These are phyloP conservation scores for Pimpla rufipes DNA, from an alignment of 2,888 invertebrate genomes.

Conservation along the genomic window DNA sequence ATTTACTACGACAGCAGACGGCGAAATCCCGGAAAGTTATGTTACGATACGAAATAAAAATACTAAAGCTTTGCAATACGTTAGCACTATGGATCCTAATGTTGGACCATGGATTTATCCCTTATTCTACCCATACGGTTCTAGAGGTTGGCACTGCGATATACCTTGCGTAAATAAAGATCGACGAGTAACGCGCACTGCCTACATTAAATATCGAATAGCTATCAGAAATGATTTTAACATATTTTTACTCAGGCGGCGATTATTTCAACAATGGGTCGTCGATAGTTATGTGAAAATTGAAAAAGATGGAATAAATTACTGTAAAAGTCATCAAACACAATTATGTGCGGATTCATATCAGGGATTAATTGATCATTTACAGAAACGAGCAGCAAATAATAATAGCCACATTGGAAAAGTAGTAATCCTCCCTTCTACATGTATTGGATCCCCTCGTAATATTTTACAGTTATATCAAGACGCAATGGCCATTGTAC, in stretches of 20 bases:
- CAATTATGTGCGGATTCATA: constrained; percentile 4
- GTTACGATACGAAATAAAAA: constrained; percentile 13
- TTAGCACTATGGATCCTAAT: constrained; percentile 18
- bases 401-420: background rate
- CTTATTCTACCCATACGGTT: constrained; percentile 4
- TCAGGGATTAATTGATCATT: constrained; percentile 8
- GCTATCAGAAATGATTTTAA: constrained; percentile 1
- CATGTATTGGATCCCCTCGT: constrained; percentile 16
- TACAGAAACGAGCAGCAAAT: background rate
- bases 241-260: background rate
- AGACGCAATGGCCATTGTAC: constrained; percentile 31
- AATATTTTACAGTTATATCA: constrained; percentile 9
- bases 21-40: constrained; percentile 66
- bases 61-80: constrained; percentile 7
- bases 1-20: constrained; percentile 67
- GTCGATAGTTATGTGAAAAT: constrained; percentile 22
- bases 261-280: constrained; percentile 15
- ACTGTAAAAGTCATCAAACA: background rate
- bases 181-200: constrained; percentile 6
- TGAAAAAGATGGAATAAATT: constrained; percentile 19
- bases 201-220: constrained; percentile 15
- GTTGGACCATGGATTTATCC: constrained; percentile 16
- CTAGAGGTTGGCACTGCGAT: background rate
- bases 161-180: background rate
- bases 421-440: constrained; percentile 1